Conservation (phyloP, 2,888 invertebrate genomes). For the Hypomecis punctinalis region DNA sequence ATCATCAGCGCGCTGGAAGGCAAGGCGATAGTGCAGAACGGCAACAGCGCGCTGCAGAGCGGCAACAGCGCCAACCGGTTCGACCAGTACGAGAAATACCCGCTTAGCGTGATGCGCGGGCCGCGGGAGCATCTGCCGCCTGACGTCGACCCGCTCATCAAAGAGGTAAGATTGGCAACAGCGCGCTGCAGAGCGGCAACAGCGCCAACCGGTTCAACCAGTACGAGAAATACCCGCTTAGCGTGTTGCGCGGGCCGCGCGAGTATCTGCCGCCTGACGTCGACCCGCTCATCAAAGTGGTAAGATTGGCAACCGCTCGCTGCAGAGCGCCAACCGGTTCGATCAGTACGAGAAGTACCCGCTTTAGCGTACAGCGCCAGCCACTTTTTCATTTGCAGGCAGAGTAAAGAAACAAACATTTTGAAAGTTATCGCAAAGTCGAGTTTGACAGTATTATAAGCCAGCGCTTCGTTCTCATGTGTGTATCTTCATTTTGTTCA, state of each 20-base stretch:
- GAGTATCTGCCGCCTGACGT: slow-evolving; percentile 93
- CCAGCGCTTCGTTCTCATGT: too few species aligned
- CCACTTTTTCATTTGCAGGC: too few species aligned
- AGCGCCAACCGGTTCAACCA: slow-evolving; percentile 86
- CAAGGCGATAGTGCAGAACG: slow-evolving; percentile 75
- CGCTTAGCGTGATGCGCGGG: slow-evolving; percentile 89
- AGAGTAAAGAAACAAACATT: too few species aligned
- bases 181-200: slow-evolving; percentile 66
- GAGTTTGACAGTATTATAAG: too few species aligned
- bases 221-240: slow-evolving; percentile 91
- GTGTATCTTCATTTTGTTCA: too few species aligned
- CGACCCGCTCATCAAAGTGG: slow-evolving; percentile 95
- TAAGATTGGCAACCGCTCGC: too few species aligned
- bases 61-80: slow-evolving; percentile 86
- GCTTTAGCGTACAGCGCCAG: slow-evolving; percentile 81
- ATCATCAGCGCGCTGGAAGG: slow-evolving; percentile 84
- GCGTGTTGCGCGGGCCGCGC: slow-evolving; percentile 79
- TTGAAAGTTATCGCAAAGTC: too few species aligned
- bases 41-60: slow-evolving; percentile 77
- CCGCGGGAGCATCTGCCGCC: slow-evolving; percentile 91
- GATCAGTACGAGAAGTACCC: slow-evolving; percentile 93
- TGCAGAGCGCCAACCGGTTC: slow-evolving; percentile 86
- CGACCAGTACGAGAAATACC: slow-evolving; percentile 92
- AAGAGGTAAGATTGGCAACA: slow-evolving; percentile 87
- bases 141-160: slow-evolving; percentile 93